Percentiles rank a stretch among this genome's conserved stretches.
Evolutionary conservation across 2,888 invertebrate species (phyloP).

Genomic region (Unio pictorum): DNA sequence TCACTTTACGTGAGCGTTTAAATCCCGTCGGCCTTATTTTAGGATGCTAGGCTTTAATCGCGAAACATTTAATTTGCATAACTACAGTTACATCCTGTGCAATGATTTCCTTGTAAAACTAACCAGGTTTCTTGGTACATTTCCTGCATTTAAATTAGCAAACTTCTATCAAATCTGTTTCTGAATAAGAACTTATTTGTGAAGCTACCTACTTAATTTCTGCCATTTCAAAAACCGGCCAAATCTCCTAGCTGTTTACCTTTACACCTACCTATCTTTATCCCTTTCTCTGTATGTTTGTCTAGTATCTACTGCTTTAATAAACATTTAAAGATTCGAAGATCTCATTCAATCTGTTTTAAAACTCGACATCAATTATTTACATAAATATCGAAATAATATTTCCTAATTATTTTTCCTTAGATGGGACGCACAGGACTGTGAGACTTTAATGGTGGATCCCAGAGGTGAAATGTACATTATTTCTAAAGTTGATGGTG

Average conservation of each 20-base stretch:
- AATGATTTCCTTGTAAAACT: background rate
- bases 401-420: background rate
- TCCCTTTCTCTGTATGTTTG: background rate
- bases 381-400: no score
- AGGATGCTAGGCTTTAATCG: no score
- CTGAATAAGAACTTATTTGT: background rate
- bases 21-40: no score
- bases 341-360: no score
- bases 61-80: no score
- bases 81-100: background rate
- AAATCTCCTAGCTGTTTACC: no score
- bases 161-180: background rate
- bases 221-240: background rate
- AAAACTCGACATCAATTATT: no score
- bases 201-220: background rate
- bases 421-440: slow-evolving; percentile 22
- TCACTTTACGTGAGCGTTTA: slow-evolving; percentile 21
- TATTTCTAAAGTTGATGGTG: slow-evolving; percentile 14
- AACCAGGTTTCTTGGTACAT: background rate
- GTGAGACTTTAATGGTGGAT: slow-evolving; percentile 26
- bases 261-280: background rate
- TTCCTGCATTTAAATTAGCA: background rate
- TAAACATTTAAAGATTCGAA: background rate
- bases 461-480: slow-evolving; percentile 14
- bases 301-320: background rate